These are phyloP conservation scores for Cactoblastis cactorum DNA, from an alignment of 2,888 invertebrate species.

Conservation along the genomic window DNA sequence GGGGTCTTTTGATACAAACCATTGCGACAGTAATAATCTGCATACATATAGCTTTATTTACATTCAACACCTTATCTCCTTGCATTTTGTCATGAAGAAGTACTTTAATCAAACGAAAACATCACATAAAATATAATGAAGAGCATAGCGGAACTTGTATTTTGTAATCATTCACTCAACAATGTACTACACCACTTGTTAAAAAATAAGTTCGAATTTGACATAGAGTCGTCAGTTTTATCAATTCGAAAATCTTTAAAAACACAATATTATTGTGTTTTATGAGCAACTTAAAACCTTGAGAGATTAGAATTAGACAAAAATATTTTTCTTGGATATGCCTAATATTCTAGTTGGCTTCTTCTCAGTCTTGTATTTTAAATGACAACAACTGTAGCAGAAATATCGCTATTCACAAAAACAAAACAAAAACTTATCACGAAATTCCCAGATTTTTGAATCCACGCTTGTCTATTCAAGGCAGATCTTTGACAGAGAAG, in stretches of 20 bases:
- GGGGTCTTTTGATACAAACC: neutral
- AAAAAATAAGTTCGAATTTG: too few species aligned
- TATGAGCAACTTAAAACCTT: too few species aligned
- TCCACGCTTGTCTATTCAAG: neutral
- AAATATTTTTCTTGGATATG: too few species aligned
- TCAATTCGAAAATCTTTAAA: neutral
- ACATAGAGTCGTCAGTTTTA: slow-evolving; percentile 32
- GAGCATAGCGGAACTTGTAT: slow-evolving; percentile 11
- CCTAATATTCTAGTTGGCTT: too few species aligned
- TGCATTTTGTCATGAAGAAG: neutral
- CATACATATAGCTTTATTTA: slow-evolving; percentile 2
- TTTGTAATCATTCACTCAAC: slow-evolving; percentile 8
- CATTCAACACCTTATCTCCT: slow-evolving; percentile 9
- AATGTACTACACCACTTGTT: slow-evolving; percentile 18
- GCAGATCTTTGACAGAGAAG: slow-evolving; percentile 4
- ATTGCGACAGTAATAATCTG: neutral
- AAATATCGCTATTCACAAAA: too few species aligned
- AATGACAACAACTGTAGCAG: too few species aligned
- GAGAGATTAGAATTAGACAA: too few species aligned
- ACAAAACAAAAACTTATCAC: neutral
- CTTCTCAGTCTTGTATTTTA: too few species aligned
- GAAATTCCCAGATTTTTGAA: neutral
- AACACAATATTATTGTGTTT: too few species aligned
- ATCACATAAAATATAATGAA: slow-evolving; percentile 9
- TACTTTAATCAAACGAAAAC: slow-evolving; percentile 1